phyloP scores from a whole-genome alignment of 1,140 invertebrate genomes.

The Charaxes varanes region DNA sequence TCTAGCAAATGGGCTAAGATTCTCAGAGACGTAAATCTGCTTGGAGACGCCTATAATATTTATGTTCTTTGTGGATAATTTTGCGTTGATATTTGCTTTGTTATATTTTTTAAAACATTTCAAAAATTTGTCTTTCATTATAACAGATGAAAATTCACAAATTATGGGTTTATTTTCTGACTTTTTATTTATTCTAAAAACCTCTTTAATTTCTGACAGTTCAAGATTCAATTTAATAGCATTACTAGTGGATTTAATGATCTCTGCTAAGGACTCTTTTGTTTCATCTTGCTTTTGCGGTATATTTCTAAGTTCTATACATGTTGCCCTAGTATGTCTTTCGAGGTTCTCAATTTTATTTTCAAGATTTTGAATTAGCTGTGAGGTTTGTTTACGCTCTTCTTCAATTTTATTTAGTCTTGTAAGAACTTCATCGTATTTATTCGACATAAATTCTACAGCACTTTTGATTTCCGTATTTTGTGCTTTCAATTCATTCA shows the following conservation, averaged over 20 bases:
- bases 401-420: neutral
- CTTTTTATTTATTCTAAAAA: slow-evolving; percentile 4
- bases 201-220: slow-evolving; percentile 1
- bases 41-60: slow-evolving; percentile 1
- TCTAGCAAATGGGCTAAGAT: slow-evolving; percentile 5
- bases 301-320: slow-evolving; percentile 13
- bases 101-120: slow-evolving; percentile 9
- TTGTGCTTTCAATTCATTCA: no score
- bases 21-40: slow-evolving; percentile 13
- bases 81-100: slow-evolving; percentile 4
- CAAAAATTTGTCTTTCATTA: slow-evolving; percentile 8
- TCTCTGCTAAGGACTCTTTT: neutral
- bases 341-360: slow-evolving; percentile 11
- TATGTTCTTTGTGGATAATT: slow-evolving; percentile 8
- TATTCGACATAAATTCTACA: slow-evolving; percentile 2
- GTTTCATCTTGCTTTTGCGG: slow-evolving; percentile 6
- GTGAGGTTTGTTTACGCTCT: neutral
- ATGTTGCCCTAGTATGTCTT: neutral
- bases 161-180: slow-evolving; percentile 5
- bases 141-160: slow-evolving; percentile 8
- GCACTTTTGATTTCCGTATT: neutral
- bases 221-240: slow-evolving; percentile 2
- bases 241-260: neutral
- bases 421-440: slow-evolving; percentile 2
- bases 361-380: slow-evolving; percentile 6